Evolutionary conservation across 1,140 invertebrate species (phyloP).

Genomic region (Gryllus bimaculatus): DNA sequence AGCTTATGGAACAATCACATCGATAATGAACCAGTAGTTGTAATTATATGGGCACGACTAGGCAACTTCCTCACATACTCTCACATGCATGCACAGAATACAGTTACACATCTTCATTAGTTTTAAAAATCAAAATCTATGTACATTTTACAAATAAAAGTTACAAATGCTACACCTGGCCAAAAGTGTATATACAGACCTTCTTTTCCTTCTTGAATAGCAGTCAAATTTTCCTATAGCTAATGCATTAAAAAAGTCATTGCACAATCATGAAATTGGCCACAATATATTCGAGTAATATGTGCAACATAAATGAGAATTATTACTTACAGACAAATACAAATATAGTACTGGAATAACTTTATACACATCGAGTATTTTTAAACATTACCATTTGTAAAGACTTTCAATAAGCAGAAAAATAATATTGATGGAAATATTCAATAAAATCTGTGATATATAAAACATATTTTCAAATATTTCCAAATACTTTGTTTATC

Average conservation of each 20-base stretch:
- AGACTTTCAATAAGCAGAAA: neutral
- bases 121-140: conserved; percentile 6
- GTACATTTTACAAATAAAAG: neutral
- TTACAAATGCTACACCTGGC: neutral
- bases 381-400: neutral
- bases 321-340: neutral
- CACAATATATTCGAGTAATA: neutral
- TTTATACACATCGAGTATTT: neutral
- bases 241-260: neutral
- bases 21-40: neutral
- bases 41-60: neutral
- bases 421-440: neutral
- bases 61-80: neutral
- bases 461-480: conserved; percentile 1
- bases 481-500: neutral
- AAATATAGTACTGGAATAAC: neutral
- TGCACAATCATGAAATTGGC: neutral
- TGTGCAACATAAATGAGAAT: conserved; percentile 5
- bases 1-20: neutral
- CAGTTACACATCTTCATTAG: neutral
- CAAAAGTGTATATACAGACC: conserved; percentile 4
- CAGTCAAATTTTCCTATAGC: neutral
- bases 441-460: conserved; percentile 1
- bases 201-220: neutral
- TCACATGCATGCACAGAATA: neutral